Evolutionary conservation across 2,797 vertebrate genomes (phyloP).

Genomic region (Sebastes trivittatus): DNA sequence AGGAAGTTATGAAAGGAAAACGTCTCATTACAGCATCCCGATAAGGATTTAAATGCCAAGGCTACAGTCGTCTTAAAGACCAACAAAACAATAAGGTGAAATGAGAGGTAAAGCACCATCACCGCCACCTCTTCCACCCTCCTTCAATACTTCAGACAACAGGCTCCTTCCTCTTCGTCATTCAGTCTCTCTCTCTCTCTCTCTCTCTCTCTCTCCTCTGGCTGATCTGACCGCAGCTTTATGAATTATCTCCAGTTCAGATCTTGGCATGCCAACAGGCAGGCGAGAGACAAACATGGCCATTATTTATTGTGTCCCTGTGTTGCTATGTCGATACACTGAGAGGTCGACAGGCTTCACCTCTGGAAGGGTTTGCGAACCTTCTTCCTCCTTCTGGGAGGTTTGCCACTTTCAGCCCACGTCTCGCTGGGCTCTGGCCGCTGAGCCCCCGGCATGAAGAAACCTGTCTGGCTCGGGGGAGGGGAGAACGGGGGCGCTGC

Average conservation of each 20-base stretch:
- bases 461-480: slow-evolving; percentile 73
- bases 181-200: slow-evolving; percentile 23
- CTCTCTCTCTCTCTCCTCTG: slow-evolving; percentile 24
- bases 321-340: slow-evolving; percentile 48
- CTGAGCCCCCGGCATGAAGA: slow-evolving; percentile 73
- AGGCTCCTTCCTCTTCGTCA: slow-evolving; percentile 41
- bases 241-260: slow-evolving; percentile 49
- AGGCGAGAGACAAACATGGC: slow-evolving; percentile 71
- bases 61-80: slow-evolving; percentile 69
- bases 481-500: slow-evolving; percentile 76
- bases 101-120: slow-evolving; percentile 68
- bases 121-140: slow-evolving; percentile 46
- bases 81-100: slow-evolving; percentile 53
- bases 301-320: slow-evolving; percentile 61
- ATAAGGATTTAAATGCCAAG: slow-evolving; percentile 62
- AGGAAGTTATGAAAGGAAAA: slow-evolving; percentile 63
- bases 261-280: slow-evolving; percentile 58
- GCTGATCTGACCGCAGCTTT: slow-evolving; percentile 51
- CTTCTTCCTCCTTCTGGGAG: slow-evolving; percentile 87
- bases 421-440: slow-evolving; percentile 76
- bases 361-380: slow-evolving; percentile 92
- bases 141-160: slow-evolving; percentile 54
- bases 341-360: slow-evolving; percentile 73
- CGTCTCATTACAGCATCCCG: slow-evolving; percentile 59
- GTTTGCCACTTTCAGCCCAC: slow-evolving; percentile 79